Evolutionary conservation across 2,888 invertebrate species (phyloP).

Genomic region (Cephus spinipes): DNA sequence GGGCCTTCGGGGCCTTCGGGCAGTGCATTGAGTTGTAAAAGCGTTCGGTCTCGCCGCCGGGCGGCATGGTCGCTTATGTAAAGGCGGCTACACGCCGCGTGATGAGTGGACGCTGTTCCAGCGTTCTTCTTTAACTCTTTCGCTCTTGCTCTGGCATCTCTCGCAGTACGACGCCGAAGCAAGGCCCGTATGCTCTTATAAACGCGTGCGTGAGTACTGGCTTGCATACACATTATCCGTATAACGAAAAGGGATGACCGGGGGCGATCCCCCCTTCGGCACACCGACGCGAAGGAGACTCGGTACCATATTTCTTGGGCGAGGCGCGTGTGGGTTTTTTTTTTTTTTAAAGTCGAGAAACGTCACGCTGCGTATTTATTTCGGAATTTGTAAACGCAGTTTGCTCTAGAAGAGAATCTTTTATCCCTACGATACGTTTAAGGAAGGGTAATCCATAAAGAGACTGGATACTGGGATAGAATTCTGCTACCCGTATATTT

Average conservation of each 20-base stretch:
- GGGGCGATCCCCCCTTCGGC: neutral
- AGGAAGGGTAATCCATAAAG: neutral
- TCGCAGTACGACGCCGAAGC: conserved; percentile 4
- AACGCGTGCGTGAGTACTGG: conserved; percentile 37
- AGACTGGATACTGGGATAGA: neutral
- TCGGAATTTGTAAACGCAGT: neutral
- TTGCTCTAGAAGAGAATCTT: neutral
- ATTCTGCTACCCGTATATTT: neutral
- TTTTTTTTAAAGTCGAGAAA: neutral
- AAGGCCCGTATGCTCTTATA: neutral
- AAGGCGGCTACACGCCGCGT: conserved; percentile 66
- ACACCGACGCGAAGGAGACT: neutral
- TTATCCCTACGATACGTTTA: neutral
- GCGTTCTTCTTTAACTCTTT: conserved; percentile 63
- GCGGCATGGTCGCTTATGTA: conserved; percentile 65
- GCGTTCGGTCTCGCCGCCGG: conserved; percentile 63
- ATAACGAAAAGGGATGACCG: neutral
- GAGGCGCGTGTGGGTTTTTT: neutral
- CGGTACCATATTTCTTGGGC: conserved; percentile 12
- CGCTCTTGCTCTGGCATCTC: conserved; percentile 54
- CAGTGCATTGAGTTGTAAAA: conserved; percentile 66
- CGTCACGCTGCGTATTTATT: neutral
- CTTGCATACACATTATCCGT: conserved; percentile 26
- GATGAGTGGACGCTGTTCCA: conserved; percentile 66
- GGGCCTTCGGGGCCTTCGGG: conserved; percentile 45